Base-by-base conservation (phyloP, 2,888 invertebrate genomes). In the Drosophila peninsularis region DNA sequence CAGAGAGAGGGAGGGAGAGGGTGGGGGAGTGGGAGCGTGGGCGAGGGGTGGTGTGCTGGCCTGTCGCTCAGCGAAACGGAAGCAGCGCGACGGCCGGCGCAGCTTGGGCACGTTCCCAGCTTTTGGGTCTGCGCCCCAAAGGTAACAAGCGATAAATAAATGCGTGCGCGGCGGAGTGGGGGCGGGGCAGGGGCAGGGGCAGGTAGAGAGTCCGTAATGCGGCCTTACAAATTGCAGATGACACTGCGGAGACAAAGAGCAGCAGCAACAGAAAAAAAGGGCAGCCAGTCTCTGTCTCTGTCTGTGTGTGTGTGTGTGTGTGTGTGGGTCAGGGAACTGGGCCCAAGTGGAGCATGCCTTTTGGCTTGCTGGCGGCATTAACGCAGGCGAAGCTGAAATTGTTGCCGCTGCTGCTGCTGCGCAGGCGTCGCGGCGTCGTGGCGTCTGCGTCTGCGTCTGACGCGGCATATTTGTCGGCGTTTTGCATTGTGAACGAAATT, bases 201-300 rank as follows among this genome's bases (percentile, higher is more conserved):
- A 36, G 52, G 50, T 30, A 53, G 57, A 34, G 27, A 44, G 24
- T 41, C 21, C 37, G 62, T 63, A 78, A 79, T 68, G 74, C 69
- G 64, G 76, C 67, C 78, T 78, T 76, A 83, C 78, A 84, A 83
- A 75, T 84, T 84, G 77, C 80, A 80, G 77, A 71, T 78, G 74
- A 77, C 77, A 77, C 78, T 41, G 54, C 65, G 41, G 47, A 53
- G 62, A 68, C 57, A 56, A 63, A 61, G 53, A 61, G 45, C 45
- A n/a, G n/a, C 44, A 44, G 27, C 27, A 30, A 27, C 5, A 14
- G 5, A 19, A 42, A 42, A 42, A 42, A 41, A n/a, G 21, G 37
- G 30, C 39, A 53, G 44, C 24, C 39, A 50, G 37, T n/a, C n/a
- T n/a, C n/a, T n/a, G n/a, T n/a, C n/a, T n/a, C n/a, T n/a, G n/a